A percentile compares a stretch with the other conserved stretches of the same genome.
Evolutionary conservation across 2,888 invertebrate genomes (phyloP).

Genomic region (Labia minor): DNA sequence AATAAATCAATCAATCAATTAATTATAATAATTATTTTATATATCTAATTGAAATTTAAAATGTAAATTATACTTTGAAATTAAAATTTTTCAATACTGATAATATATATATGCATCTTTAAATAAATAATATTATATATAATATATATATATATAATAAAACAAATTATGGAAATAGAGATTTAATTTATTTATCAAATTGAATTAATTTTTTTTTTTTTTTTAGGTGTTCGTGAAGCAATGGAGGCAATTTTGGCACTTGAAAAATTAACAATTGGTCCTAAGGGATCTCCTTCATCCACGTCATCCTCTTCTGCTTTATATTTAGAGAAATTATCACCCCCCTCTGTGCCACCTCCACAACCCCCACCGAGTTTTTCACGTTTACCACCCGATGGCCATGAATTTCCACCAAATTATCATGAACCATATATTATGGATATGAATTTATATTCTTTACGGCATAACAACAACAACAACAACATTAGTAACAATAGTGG

Average conservation of each 20-base stretch:
- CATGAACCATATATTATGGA: constrained; percentile 40
- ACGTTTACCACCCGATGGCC: constrained; percentile 70
- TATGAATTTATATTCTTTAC: background rate
- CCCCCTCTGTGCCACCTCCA: constrained; percentile 14
- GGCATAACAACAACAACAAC: too few species aligned
- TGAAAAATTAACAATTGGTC: background rate
- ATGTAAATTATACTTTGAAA: too few species aligned
- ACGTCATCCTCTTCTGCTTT: background rate
- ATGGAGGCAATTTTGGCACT: constrained; percentile 18
- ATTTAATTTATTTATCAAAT: too few species aligned
- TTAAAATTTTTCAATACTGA: too few species aligned
- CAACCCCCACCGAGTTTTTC: constrained; percentile 40
- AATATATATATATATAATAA: too few species aligned
- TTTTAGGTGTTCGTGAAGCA: constrained; percentile 16
- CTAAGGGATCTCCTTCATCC: background rate
- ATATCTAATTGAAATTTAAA: too few species aligned
- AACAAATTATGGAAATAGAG: too few species aligned
- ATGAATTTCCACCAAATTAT: constrained; percentile 63
- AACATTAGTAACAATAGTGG: background rate
- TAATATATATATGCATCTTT: too few species aligned
- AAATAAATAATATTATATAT: too few species aligned
- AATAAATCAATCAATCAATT: too few species aligned
- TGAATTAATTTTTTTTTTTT: background rate
- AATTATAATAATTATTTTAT: too few species aligned
- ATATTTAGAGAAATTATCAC: background rate